Evolutionary conservation across 2,797 vertebrate species (phyloP).

Genomic region (Odontamblyopus rebecca): DNA sequence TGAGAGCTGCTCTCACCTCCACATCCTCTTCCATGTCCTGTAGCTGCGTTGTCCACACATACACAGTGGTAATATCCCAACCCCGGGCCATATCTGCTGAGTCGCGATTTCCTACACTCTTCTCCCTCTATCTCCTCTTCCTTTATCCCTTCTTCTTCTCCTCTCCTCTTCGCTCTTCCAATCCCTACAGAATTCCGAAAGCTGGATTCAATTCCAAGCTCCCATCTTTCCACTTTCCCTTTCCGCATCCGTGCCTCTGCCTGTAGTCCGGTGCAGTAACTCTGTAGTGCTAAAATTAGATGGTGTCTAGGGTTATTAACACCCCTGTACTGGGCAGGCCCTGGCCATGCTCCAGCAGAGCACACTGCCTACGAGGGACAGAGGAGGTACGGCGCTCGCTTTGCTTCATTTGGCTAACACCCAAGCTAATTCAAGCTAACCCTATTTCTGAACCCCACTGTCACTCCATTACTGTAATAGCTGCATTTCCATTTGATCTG

Average conservation of each 20-base stretch:
- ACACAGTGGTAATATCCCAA: constrained; percentile 38
- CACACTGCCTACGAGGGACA: constrained; percentile 44
- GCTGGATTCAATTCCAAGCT: constrained; percentile 10
- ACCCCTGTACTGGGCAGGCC: constrained; percentile 42
- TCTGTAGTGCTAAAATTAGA: constrained; percentile 60
- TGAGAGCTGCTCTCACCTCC: background rate
- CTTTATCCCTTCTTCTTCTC: constrained; percentile 9
- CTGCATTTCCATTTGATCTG: constrained; percentile 20
- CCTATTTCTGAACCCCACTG: constrained; percentile 35
- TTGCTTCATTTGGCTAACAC: constrained; percentile 32
- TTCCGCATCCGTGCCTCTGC: constrained; percentile 34
- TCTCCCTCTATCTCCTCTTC: constrained; percentile 21
- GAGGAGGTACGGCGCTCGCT: constrained; percentile 16
- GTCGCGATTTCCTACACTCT: constrained; percentile 44
- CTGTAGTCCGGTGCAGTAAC: constrained; percentile 25
- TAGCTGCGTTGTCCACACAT: constrained; percentile 17
- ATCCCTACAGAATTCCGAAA: constrained; percentile 43
- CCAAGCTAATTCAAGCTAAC: constrained; percentile 34
- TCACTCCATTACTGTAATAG: constrained; percentile 19
- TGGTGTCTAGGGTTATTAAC: constrained; percentile 62
- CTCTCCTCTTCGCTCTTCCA: constrained; percentile 12
- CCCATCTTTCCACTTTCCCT: constrained; percentile 16
- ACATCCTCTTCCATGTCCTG: constrained; percentile 20
- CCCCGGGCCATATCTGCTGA: constrained; percentile 63
- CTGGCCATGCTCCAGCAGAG: constrained; percentile 61